Evolutionary conservation across 2,797 vertebrate genomes (phyloP).

Genomic region (Cyclura pinguis): DNA sequence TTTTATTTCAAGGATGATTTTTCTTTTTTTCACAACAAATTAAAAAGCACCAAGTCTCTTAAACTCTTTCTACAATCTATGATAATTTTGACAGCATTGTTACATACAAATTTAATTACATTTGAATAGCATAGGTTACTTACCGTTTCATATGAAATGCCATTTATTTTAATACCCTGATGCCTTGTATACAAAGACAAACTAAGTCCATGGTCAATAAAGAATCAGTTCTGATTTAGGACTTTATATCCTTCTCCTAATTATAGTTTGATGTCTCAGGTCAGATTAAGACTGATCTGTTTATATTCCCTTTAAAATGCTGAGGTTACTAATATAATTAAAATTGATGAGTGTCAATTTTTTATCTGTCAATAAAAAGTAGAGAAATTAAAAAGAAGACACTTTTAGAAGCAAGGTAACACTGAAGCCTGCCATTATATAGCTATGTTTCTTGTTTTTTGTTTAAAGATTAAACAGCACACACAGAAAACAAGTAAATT

Average conservation of each 20-base stretch:
- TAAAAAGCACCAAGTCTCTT: constrained; percentile 63
- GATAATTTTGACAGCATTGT: constrained; percentile 60
- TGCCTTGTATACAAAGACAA: constrained; percentile 68
- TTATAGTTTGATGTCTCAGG: constrained; percentile 61
- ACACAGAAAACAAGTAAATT: constrained; percentile 82
- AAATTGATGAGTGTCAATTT: constrained; percentile 65
- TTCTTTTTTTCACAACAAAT: constrained; percentile 66
- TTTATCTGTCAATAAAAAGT: constrained; percentile 68
- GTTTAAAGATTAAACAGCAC: constrained; percentile 78
- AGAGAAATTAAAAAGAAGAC: constrained; percentile 64
- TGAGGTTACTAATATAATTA: constrained; percentile 63
- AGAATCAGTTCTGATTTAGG: constrained; percentile 73
- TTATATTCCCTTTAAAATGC: constrained; percentile 73
- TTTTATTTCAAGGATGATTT: constrained; percentile 70
- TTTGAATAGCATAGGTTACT: constrained; percentile 61
- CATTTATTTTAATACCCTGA: constrained; percentile 63
- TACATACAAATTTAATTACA: constrained; percentile 66
- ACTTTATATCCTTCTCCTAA: constrained; percentile 68
- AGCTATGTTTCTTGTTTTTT: constrained; percentile 76
- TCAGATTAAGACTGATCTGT: constrained; percentile 64
- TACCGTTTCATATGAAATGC: constrained; percentile 69
- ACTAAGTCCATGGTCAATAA: constrained; percentile 69
- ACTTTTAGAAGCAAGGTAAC: constrained; percentile 70
- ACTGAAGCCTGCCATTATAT: constrained; percentile 75
- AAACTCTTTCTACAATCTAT: constrained; percentile 44